Base-by-base conservation (phyloP, 2,113 vertebrate genomes). In the Lagopus muta region DNA sequence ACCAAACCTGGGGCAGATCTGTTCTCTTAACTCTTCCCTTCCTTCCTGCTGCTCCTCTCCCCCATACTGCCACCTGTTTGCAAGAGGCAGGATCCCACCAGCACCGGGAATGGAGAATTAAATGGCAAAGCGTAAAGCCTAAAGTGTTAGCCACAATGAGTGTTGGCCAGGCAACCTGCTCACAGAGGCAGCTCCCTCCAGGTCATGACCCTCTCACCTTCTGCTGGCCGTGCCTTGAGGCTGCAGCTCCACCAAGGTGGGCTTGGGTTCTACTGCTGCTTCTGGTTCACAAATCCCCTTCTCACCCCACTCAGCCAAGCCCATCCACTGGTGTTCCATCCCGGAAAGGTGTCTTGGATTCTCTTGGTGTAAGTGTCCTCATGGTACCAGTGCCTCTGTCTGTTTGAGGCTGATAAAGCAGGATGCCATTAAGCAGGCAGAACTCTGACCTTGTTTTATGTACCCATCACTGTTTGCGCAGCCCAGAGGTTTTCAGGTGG, bases 301-400 rank as follows among this genome's bases (percentile, higher is more conserved):
- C 72, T 85, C 25, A 2, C 34, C 43, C 28, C 1, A 5, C 32
- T 66, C 27, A 71, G 40, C 72, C 2, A 1, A 61, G 57, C 32
- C 43, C 0, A 0, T 13, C 40, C 36, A 15, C 10, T 43, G 48
- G 28, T 5, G 1, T 24, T 15, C 42, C 4, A 0, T 32, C 77
- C 60, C 47, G 57, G 64, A 66, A 36, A 36, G 1, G 0, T 57
- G 48, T 34, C 40, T 36, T 70, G 66, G 36, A 20, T 42, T 79
- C 82, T 61, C 42, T 82, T 67, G 65, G 38, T 40, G 71, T n/a
- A 20, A 65, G 25, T 20, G 66, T 87, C 52, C 75, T 92, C 75
- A 19, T 32, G 1, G 0, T 54, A 52, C n/a, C 1, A 1, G 42
- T 10, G 18, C 30, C 18, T 76, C 3, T 18, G 19, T 21, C 40